Base-by-base conservation (phyloP, 2,113 vertebrate species). In the Phainopepla nitens region DNA sequence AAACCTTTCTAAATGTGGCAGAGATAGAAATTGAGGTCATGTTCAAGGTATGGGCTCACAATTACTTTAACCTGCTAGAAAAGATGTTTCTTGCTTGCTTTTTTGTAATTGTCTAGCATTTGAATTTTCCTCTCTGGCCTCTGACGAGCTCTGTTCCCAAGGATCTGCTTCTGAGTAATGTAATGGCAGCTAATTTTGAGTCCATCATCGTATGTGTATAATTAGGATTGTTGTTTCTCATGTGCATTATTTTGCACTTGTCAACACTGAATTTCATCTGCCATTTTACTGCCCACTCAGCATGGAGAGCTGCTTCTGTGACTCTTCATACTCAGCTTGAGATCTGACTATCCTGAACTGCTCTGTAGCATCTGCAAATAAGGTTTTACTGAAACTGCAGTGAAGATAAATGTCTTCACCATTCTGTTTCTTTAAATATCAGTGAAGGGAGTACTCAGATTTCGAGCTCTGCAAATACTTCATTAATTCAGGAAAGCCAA, bases 401-500 rank as follows among this genome's bases (percentile, higher is more conserved):
- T 42, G 62, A 92, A 93, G 93, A 92, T 49, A 83, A 83, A 82
- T 83, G 7, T 24, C 82, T 95, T 88, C 73, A 68, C 41, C 39
- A 62, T 85, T 84, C 80, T 90, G 73, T 87, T 95, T 73, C 85
- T 94, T 94, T 91, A 96, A 96, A 49, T 90, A 93, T 39, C 82
- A 81, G 76, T 54, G 85, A 90, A 95, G 83, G 54, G 69, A 95
- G 58, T 89, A 87, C 49, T 94, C 2, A 0, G 78, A 90, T 70
- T 88, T 10, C 0, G 1, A 96, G 71, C 62, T 82, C 54, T 70
- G 71, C 92, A 90, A 87, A 88, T 94, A 95, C 90, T 95, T 93
- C 94, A 89, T 96, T 96, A 96, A 96, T 93, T 93, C 93, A 93
- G 71, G 87, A 96, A 94, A 94, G 85, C 53, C 86, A 92, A 77